Percentiles rank a stretch among this genome's conserved stretches.
Evolutionary conservation across 2,113 vertebrate species (phyloP).

Genomic region (Peromyscus polionotus): DNA sequence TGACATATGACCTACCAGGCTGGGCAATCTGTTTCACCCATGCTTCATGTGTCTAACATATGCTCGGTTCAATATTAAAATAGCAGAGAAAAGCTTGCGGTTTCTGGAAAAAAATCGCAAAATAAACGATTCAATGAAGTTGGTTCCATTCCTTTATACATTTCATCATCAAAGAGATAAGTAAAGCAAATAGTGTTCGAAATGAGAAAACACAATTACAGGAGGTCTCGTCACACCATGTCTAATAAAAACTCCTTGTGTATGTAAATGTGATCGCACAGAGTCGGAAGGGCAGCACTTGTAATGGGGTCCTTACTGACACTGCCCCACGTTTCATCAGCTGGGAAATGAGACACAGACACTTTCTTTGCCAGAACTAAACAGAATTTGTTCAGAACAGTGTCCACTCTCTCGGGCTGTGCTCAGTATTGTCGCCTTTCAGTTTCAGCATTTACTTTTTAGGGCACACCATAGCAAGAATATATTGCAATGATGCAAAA

Average conservation of each 20-base stretch:
- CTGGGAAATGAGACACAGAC: background rate
- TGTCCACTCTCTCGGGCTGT: background rate
- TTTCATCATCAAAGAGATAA: background rate
- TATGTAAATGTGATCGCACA: background rate
- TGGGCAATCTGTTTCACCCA: background rate
- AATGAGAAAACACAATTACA: background rate
- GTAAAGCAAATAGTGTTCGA: constrained; percentile 20
- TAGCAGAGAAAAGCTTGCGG: background rate
- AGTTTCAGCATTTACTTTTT: background rate
- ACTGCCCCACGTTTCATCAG: background rate
- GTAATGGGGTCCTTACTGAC: background rate
- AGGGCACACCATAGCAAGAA: background rate
- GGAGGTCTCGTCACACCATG: background rate
- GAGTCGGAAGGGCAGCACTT: background rate
- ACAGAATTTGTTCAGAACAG: background rate
- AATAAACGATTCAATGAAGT: constrained; percentile 23
- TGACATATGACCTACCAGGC: background rate
- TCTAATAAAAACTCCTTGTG: background rate
- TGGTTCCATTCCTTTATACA: background rate
- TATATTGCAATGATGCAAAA: background rate
- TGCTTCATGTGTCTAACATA: background rate
- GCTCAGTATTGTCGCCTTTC: background rate
- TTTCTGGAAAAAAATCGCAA: constrained; percentile 16
- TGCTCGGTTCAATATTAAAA: background rate
- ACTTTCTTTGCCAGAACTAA: constrained; percentile 45